A percentile compares a stretch with the other conserved stretches of the same genome.
These are phyloP conservation scores for Trogon surrucura DNA, from an alignment of 2,113 vertebrate species.

Conservation along the genomic window DNA sequence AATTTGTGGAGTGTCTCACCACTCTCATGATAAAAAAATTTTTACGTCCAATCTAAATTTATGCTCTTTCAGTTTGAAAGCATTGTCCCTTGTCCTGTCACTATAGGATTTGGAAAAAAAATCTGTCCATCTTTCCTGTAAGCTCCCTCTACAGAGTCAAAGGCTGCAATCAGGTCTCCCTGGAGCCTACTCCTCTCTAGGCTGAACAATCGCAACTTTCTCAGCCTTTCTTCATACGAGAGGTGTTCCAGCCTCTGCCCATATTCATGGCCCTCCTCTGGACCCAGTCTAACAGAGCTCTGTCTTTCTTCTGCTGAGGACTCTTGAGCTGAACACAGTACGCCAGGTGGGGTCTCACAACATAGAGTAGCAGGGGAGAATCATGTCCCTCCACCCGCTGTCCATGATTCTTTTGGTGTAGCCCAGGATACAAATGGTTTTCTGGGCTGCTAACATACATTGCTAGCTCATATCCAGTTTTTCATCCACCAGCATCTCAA, in stretches of 20 bases:
- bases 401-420: not conserved
- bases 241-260: not conserved
- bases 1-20: not conserved
- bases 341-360: not conserved
- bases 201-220: not conserved
- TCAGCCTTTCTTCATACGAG: not conserved
- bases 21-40: not conserved
- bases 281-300: accelerated
- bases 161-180: not conserved
- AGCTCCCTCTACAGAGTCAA: not conserved
- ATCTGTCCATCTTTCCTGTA: not conserved
- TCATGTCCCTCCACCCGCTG: not conserved
- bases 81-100: not conserved
- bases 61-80: not conserved
- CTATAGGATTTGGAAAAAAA: not conserved
- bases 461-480: not conserved
- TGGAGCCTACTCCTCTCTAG: not conserved
- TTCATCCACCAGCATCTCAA: not conserved
- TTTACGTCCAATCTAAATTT: not conserved
- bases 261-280: not conserved
- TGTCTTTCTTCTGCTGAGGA: too few relatives aligned
- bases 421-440: not conserved
- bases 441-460: not conserved
- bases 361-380: not conserved
- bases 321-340: not conserved